phyloP scores from a whole-genome alignment of 2,888 invertebrate species.

The Platypus cylindrus region DNA sequence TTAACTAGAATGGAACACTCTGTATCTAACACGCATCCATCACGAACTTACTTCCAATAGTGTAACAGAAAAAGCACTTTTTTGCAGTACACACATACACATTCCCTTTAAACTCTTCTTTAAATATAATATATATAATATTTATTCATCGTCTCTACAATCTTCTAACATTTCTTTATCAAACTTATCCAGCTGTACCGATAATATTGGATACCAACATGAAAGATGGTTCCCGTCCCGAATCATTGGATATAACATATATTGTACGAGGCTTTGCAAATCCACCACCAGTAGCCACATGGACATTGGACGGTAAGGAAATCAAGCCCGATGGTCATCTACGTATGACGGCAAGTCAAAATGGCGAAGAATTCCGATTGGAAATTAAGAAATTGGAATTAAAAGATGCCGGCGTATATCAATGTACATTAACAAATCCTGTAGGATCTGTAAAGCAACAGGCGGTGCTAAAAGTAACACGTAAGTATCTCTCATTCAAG shows the following conservation, averaged over 20 bases:
- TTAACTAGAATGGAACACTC: too few species aligned
- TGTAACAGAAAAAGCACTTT: not conserved
- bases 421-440: conserved; percentile 69
- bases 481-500: conserved; percentile 37
- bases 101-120: not conserved
- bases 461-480: conserved; percentile 59
- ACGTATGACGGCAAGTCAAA: conserved; percentile 47
- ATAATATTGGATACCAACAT: conserved; percentile 59
- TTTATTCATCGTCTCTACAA: not conserved
- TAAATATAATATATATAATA: not conserved
- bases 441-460: conserved; percentile 65
- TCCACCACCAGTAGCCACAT: conserved; percentile 65
- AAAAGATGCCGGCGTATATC: conserved; percentile 70
- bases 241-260: conserved; percentile 70
- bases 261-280: conserved; percentile 64
- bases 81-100: not conserved
- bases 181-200: conserved; percentile 52
- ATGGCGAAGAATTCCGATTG: conserved; percentile 60
- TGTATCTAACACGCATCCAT: too few species aligned
- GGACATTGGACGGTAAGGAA: conserved; percentile 66
- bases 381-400: conserved; percentile 56
- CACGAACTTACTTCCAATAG: too few species aligned
- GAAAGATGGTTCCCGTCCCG: conserved; percentile 61
- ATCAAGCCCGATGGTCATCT: conserved; percentile 46
- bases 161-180: not conserved